These are phyloP conservation scores for Aproaerema taeniolella DNA, from an alignment of 2,888 invertebrate species.

Conservation along the genomic window DNA sequence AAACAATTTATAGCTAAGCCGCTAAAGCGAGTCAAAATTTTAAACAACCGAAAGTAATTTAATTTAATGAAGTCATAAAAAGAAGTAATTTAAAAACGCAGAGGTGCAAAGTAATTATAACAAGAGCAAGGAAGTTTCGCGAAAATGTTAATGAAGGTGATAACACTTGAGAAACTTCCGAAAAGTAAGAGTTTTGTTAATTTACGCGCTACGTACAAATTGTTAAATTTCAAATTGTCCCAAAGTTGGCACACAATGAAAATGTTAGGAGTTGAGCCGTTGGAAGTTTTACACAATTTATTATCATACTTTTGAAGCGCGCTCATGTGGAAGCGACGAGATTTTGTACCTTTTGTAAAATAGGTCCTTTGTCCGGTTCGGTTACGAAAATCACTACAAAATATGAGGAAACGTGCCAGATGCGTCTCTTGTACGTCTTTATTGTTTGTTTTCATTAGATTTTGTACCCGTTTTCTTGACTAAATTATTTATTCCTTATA, in stretches of 20 bases:
- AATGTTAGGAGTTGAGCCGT: conserved; percentile 4
- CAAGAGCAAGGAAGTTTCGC: conserved; percentile 30
- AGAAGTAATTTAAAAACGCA: conserved; percentile 5
- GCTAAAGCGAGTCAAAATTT: too few relatives aligned
- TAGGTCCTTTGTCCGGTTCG: too few relatives aligned
- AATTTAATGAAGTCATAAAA: conserved; percentile 3
- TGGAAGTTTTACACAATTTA: conserved; percentile 11
- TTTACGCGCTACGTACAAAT: conserved; percentile 18
- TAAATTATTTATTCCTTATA: too few relatives aligned
- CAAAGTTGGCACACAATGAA: conserved; percentile 11
- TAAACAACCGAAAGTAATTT: too few relatives aligned
- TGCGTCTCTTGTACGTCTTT: too few relatives aligned
- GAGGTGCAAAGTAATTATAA: conserved; percentile 36
- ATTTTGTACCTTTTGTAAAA: too few relatives aligned
- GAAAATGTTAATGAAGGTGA: conserved; percentile 27
- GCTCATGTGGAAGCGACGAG: conserved; percentile 4
- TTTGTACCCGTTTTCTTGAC: too few relatives aligned
- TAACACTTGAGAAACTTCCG: conserved; percentile 25
- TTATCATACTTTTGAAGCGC: conserved; percentile 8
- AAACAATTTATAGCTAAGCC: too few relatives aligned
- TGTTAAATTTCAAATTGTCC: conserved; percentile 16
- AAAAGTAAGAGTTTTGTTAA: conserved; percentile 22
- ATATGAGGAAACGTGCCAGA: too few relatives aligned
- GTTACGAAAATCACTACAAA: too few relatives aligned
- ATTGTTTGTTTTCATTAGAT: too few relatives aligned